Percentiles rank a stretch among this genome's conserved stretches.
These are phyloP conservation scores for Subacronicta megacephala DNA, from an alignment of 2,888 invertebrate species.

Conservation along the genomic window DNA sequence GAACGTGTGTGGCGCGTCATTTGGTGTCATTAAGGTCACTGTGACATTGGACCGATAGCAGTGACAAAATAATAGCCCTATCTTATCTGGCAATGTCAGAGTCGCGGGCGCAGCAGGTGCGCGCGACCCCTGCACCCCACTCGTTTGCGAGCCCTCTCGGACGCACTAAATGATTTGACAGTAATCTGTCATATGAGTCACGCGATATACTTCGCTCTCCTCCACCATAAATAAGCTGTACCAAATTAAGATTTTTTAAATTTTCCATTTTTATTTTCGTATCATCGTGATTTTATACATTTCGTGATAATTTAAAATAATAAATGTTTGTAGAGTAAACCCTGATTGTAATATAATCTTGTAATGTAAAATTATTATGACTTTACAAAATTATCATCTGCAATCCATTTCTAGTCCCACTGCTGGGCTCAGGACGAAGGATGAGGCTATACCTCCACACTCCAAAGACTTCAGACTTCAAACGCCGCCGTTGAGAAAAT, in stretches of 20 bases:
- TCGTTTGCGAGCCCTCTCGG: constrained; percentile 58
- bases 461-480: too few relatives aligned
- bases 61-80: constrained; percentile 88
- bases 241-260: constrained; percentile 3
- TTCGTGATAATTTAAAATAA: too few relatives aligned
- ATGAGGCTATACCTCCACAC: too few relatives aligned
- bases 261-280: not conserved
- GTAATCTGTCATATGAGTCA: constrained; percentile 51
- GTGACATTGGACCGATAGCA: constrained; percentile 87
- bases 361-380: too few relatives aligned
- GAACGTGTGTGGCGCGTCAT: constrained; percentile 82
- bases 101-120: constrained; percentile 87
- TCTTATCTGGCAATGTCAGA: constrained; percentile 88
- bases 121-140: constrained; percentile 79
- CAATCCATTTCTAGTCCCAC: too few relatives aligned
- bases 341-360: too few relatives aligned
- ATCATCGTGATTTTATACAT: too few relatives aligned
- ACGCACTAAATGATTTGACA: constrained; percentile 50
- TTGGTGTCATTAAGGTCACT: constrained; percentile 89
- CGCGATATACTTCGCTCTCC: constrained; percentile 25
- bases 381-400: too few relatives aligned
- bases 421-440: too few relatives aligned
- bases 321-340: too few relatives aligned
- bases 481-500: too few relatives aligned
- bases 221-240: constrained; percentile 22